Base-by-base conservation (phyloP, 2,797 vertebrate genomes). In the Diplodus puntazzo region DNA sequence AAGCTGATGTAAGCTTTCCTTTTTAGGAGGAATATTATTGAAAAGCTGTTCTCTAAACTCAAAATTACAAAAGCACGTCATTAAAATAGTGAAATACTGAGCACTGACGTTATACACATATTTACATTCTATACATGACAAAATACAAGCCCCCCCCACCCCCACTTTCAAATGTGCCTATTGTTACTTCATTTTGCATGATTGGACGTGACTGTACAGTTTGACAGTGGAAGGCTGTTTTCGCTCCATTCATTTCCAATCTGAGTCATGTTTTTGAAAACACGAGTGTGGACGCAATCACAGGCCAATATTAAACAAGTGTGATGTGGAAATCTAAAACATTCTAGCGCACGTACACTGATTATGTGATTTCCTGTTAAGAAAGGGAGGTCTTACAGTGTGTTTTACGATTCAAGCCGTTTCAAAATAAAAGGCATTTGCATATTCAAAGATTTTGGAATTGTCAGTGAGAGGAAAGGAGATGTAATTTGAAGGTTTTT, bases 271-370 rank as follows among this genome's bases (percentile, higher is more conserved):
- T 46, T 45, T 14, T 45, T 61, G 39, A 62, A 21, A 23, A 23
- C 39, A 14, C 12, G 16, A 5, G 14, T 5, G 30, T 46, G 49
- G 42, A 66, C 23, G 4, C 18, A 1, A 16, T 49, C 39, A 17
- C 43, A 21, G 11, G 7, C 18, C 39, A 39, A 39, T 39, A 39
- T 52, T 45, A 69, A 16, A 58, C 17, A 48, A 59, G 59, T 64
- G 54, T 46, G 48, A 68, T 45, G 21, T 68, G 73, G 39, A 75
- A 52, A 34, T 23, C 42, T n/a, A 21, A 68, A 74, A 16, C 46
- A 6, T 62, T 62, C 2, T 3, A 5, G n/a, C 5, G 39, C 14
- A 46, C 43, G 23, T 43, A n/a, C 59, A 14, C 20, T 13, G 43
- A 30, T 7, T 11, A 34, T 18, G 27, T 3, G 30, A 10, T 39